Evolutionary conservation across 1,140 invertebrate species (phyloP), one percentile per base, ranked within the genome.

Genomic region (Drosophila tani): DNA sequence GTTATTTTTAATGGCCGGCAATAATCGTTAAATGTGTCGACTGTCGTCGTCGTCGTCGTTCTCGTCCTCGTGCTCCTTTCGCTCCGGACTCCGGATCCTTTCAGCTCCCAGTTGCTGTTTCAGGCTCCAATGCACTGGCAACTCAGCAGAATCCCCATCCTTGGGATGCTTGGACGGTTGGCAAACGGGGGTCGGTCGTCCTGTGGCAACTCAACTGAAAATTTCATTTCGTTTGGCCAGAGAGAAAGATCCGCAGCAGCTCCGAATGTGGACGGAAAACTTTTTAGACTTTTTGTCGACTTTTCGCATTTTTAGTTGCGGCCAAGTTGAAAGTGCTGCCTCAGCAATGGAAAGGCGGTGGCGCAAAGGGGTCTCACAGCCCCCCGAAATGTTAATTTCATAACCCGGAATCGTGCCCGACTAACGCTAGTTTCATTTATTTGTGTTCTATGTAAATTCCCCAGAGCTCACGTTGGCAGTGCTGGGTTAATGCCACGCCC

Each of bases 1-100:
- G 85, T 90, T 90, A 90, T 85, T 90, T 90, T 90, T 90, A 90
- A 90, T 90, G 86, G 79, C 27, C 79, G 59, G 86, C 85, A 90
- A 90, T 90, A 90, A 90, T 91, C 86, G 85, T 90, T 90, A 90
- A 91, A 91, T 90, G 86, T 88, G 85, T 88, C 86, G 86, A 90
- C 85, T 91, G 75, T 77, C 65, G 66, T 75, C 64, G 69, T 51
- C 64, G 69, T 51, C 60, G 59, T 64, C 49, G 63, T 38, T 35
- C 45, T 49, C 65, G 64, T 41, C 47, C 40, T 45, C 66, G 24
- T 51, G 40, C 58, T 62, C 45, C 15, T 41, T 58, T 55, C 66
- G 35, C 51, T 14, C 51, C 32, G 32, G 51, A 55, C 50, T 45
- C 63, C n/a, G 51, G 19, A 56, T 40, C 53, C 53, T 56, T 56